Percentiles rank a stretch among this genome's conserved stretches.
Conservation (phyloP, 2,888 invertebrate genomes). For the Polyploca ridens region DNA sequence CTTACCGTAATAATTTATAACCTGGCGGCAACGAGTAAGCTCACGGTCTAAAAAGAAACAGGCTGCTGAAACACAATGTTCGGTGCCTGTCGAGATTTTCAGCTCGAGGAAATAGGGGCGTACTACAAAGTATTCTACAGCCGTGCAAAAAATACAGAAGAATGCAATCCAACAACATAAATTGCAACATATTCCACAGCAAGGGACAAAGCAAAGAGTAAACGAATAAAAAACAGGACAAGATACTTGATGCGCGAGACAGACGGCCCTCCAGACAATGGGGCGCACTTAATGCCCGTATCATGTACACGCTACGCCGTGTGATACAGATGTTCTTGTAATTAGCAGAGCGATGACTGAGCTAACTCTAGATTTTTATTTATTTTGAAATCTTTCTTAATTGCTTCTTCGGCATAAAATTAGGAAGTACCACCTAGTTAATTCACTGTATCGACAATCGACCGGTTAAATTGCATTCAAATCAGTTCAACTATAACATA, state of each 20-base stretch:
- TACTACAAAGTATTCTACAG: background rate
- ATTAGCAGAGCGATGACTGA: slow-evolving; percentile 42
- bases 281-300: slow-evolving; percentile 70
- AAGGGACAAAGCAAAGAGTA: slow-evolving; percentile 11
- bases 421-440: too few species aligned
- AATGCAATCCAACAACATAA: slow-evolving; percentile 14
- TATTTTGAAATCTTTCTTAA: background rate
- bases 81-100: too few species aligned
- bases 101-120: background rate
- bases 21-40: too few species aligned
- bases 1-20: too few species aligned
- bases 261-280: slow-evolving; percentile 77
- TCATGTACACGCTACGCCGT: slow-evolving; percentile 49
- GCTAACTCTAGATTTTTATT: background rate
- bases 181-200: slow-evolving; percentile 12
- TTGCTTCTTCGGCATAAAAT: too few species aligned
- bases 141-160: background rate
- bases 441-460: too few species aligned
- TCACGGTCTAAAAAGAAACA: too few species aligned
- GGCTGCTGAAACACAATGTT: too few species aligned
- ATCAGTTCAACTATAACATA: too few species aligned
- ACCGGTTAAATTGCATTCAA: too few species aligned
- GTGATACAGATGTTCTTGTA: slow-evolving; percentile 58
- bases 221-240: slow-evolving; percentile 47
- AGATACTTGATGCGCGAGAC: slow-evolving; percentile 71